Evolutionary conservation across 2,113 vertebrate genomes (phyloP).

Genomic region (Cavia porcellus): DNA sequence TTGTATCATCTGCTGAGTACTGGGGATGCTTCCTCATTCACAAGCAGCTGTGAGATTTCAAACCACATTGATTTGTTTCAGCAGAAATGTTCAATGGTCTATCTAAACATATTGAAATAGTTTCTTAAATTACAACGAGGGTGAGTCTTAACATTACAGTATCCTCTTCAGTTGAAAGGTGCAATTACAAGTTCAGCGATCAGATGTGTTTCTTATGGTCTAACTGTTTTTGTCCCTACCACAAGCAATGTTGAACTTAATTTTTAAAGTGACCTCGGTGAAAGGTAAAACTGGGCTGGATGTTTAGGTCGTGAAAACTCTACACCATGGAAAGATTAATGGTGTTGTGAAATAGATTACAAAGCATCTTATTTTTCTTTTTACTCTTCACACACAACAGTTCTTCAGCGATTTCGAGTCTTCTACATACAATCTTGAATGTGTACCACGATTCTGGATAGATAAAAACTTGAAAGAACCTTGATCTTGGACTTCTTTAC

Average conservation of each 20-base stretch:
- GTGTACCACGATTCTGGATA: rapidly evolving
- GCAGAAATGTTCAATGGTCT: conserved; percentile 2
- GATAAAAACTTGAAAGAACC: not conserved
- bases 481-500: not conserved
- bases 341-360: not conserved
- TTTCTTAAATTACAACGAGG: conserved; percentile 30
- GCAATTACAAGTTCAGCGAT: not conserved
- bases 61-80: not conserved
- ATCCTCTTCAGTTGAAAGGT: not conserved
- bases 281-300: too few relatives aligned
- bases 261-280: not conserved
- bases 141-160: not conserved
- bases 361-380: rapidly evolving
- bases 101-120: not conserved
- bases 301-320: not conserved
- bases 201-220: not conserved
- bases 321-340: too few relatives aligned
- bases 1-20: not conserved
- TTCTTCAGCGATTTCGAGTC: not conserved
- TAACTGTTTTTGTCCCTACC: not conserved
- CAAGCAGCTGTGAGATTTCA: conserved; percentile 24
- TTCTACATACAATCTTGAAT: not conserved
- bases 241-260: not conserved
- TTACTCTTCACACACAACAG: rapidly evolving
- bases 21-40: conserved; percentile 29